Base-by-base conservation (phyloP, 2,888 invertebrate species). In the Pristionchus mayeri region DNA sequence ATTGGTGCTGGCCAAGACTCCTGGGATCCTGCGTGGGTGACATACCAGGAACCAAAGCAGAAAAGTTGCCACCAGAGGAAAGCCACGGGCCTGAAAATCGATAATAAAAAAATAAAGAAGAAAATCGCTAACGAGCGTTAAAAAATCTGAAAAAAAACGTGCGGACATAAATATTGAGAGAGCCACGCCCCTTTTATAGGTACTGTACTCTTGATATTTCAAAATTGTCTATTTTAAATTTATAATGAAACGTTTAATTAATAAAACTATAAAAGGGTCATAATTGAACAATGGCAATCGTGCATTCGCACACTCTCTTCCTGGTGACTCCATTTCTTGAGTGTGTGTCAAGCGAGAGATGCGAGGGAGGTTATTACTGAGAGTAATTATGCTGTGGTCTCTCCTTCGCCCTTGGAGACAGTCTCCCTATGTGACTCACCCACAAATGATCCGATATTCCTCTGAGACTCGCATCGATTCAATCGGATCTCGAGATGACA, bases 381-480 rank as follows among this genome's bases (percentile, higher is more conserved):
- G 80, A 80, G 80, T 80, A 80, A 80, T 80, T 80, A 80, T 80
- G 57, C 57, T 80, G 80, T 80, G 54, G 80, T 57, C 54, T 57
- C 54, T 57, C 37, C 40, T 57, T 54, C 54, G 80, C 54, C 80
- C 54, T 57, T 54, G 57, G 40, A 57, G 54, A 48, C 40, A 57
- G 40, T 40, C 54, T 80, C 40, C 80, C 57, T 57, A n/a, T 27
- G 16, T 40, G 30, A 57, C 24, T 11, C 80, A n/a, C 37, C 37
- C 37, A 11, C 37, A 24, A 54, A 80, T 80, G 80, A 80, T 57
- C 44, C 57, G 37, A 80, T 80, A 80, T 80, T 80, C 80, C 37
- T 80, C 80, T 80, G 54, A 80, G 37, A 37, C 37, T 11, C 34
- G n/a, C n/a, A 44, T 80, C 40, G 80, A 80, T 80, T 80, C 80